phyloP scores from a whole-genome alignment of 2,113 vertebrate genomes.

The Chauna torquata region DNA sequence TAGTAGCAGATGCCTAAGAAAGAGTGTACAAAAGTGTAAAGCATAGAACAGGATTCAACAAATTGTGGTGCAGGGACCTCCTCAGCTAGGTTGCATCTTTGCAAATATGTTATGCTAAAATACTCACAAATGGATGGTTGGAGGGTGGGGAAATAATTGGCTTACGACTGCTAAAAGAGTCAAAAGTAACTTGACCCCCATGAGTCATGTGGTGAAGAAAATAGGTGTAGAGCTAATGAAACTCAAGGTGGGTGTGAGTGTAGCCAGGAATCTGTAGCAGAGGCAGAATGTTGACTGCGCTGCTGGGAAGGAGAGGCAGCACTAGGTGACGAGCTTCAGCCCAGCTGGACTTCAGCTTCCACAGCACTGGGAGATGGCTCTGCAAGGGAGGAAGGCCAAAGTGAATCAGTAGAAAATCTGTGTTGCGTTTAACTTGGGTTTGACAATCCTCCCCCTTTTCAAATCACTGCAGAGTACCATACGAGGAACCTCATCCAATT shows the following conservation, averaged over 20 bases:
- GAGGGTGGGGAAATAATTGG: not conserved
- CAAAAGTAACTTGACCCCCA: not conserved
- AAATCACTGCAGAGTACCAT: not conserved
- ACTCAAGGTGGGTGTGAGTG: not conserved
- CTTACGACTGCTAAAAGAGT: not conserved
- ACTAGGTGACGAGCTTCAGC: not conserved
- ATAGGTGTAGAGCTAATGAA: not conserved
- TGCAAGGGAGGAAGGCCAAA: not conserved
- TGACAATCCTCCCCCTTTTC: not conserved
- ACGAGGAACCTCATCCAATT: not conserved
- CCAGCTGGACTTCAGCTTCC: not conserved
- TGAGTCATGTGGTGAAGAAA: not conserved
- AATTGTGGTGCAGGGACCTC: not conserved
- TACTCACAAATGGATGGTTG: not conserved
- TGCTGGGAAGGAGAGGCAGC: not conserved
- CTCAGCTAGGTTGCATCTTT: not conserved
- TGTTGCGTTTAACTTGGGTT: not conserved
- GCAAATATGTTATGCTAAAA: not conserved
- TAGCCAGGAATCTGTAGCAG: not conserved
- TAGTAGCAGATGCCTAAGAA: not conserved
- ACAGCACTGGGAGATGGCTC: not conserved
- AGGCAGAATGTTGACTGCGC: not conserved
- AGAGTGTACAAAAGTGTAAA: not conserved
- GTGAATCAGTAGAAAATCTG: not conserved
- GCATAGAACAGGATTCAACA: not conserved